Base-by-base conservation (phyloP, 2,797 vertebrate species). In the Platalea minor region DNA sequence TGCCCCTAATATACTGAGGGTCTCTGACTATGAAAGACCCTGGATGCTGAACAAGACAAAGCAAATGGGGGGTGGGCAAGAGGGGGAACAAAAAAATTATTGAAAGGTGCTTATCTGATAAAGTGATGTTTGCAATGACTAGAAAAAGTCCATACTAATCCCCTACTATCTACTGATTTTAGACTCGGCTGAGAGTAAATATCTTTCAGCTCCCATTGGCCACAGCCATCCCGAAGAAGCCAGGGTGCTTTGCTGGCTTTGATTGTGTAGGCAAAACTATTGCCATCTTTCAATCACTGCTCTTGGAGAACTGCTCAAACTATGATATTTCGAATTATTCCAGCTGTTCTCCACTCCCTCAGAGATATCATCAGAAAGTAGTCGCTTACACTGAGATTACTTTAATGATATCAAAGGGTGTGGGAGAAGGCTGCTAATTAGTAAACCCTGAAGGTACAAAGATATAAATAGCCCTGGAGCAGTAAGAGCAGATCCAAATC, bases 331-430 rank as follows among this genome's bases (percentile, higher is more conserved):
- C 2, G 12, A 89, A 84, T 65, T 19, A 74, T 89, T 93, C 88
- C 94, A 96, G 95, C 94, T 93, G 93, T 63, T 95, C 63, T 68
- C 76, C 82, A 74, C 90, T 80, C 88, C 91, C 87, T 88, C 76
- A 10, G 82, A 92, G 92, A 91, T 64, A 94, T 10, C 73, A 94
- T 89, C 85, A 91, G 81, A 89, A 86, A 92, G 70, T 19, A 89
- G 69, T 81, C 1, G 1, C 57, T 96, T 94, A 73, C 76, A 80
- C 72, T 78, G 78, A 95, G 72, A 91, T 93, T 86, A 74, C 43
- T 92, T 88, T 48, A 91, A 76, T 88, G 91, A 88, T 96, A 96
- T 73, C 89, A 95, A 92, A 95, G 83, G 89, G 86, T 76, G 91
- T 78, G 89, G 83, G 95, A 85, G 73, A 91, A 85, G 60, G 68